Percentiles rank a stretch among this genome's conserved stretches.
phyloP scores from a whole-genome alignment of 2,888 invertebrate species.

The Melanophora roralis region DNA sequence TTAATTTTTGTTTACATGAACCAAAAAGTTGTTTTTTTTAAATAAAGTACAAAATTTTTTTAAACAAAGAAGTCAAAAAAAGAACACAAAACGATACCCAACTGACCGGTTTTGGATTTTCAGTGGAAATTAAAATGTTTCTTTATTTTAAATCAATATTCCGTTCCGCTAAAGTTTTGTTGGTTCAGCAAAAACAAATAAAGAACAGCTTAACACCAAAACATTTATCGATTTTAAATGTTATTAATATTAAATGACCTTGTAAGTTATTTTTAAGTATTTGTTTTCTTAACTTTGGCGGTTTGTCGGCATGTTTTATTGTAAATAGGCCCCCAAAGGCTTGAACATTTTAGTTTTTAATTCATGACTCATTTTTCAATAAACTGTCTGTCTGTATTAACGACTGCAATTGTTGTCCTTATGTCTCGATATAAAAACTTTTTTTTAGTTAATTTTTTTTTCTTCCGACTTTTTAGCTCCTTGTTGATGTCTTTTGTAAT shows the following conservation, averaged over 20 bases:
- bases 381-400: not conserved
- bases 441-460: too few relatives aligned
- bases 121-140: conserved; percentile 26
- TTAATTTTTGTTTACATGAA: conserved; percentile 14
- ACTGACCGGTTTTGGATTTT: conserved; percentile 6
- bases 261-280: conserved; percentile 23
- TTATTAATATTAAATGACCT: conserved; percentile 43
- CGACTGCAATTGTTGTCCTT: not conserved
- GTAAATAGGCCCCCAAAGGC: conserved; percentile 13
- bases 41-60: too few relatives aligned
- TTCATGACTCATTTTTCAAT: conserved; percentile 41
- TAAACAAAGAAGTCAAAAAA: conserved; percentile 32
- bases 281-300: not conserved
- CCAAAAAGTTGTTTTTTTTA: conserved; percentile 15
- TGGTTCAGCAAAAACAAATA: not conserved
- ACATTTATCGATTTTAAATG: conserved; percentile 23
- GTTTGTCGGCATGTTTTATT: not conserved
- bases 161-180: not conserved
- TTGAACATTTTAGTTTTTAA: conserved; percentile 5
- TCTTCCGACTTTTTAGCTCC: conserved; percentile 42
- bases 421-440: conserved; percentile 21
- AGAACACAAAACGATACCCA: not conserved
- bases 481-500: conserved; percentile 29
- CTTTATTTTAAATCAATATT: conserved; percentile 12
- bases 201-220: not conserved